Percentiles rank a stretch among this genome's conserved stretches.
Conservation (phyloP, 2,888 invertebrate genomes). For the Syrista parreyssii region DNA sequence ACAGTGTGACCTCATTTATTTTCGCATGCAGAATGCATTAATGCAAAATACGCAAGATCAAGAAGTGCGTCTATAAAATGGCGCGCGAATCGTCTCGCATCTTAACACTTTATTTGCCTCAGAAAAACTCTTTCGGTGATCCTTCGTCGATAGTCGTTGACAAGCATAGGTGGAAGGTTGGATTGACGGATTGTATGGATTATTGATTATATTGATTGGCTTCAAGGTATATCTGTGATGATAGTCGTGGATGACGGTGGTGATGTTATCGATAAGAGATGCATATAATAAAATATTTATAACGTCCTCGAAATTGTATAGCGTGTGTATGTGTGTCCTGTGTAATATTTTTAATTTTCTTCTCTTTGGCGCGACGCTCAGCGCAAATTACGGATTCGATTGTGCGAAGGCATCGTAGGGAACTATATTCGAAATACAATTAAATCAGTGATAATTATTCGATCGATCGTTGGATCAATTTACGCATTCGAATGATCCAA, state of each 20-base stretch:
- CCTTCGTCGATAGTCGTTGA: slow-evolving; percentile 29
- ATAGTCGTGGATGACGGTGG: neutral
- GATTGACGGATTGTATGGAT: neutral
- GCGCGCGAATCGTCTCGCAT: too few relatives aligned
- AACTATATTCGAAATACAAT: slow-evolving; percentile 36
- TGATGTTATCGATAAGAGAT: slow-evolving; percentile 17
- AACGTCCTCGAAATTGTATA: slow-evolving; percentile 25
- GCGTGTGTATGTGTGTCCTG: neutral
- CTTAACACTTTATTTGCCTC: slow-evolving; percentile 18
- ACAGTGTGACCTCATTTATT: neutral
- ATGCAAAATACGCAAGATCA: neutral
- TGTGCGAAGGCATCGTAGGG: slow-evolving; percentile 49
- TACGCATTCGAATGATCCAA: slow-evolving; percentile 25
- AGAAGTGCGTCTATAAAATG: too few relatives aligned
- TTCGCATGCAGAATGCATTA: neutral
- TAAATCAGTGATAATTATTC: slow-evolving; percentile 37
- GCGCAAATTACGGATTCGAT: slow-evolving; percentile 48
- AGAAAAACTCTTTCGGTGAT: slow-evolving; percentile 20
- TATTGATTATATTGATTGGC: neutral
- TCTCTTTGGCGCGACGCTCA: slow-evolving; percentile 30
- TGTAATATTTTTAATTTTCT: neutral
- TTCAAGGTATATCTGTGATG: neutral
- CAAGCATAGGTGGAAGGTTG: slow-evolving; percentile 27
- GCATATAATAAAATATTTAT: slow-evolving; percentile 31
- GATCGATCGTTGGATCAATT: slow-evolving; percentile 30